Base-by-base conservation (phyloP, 2,888 invertebrate species). In the Eilema sororculum region DNA sequence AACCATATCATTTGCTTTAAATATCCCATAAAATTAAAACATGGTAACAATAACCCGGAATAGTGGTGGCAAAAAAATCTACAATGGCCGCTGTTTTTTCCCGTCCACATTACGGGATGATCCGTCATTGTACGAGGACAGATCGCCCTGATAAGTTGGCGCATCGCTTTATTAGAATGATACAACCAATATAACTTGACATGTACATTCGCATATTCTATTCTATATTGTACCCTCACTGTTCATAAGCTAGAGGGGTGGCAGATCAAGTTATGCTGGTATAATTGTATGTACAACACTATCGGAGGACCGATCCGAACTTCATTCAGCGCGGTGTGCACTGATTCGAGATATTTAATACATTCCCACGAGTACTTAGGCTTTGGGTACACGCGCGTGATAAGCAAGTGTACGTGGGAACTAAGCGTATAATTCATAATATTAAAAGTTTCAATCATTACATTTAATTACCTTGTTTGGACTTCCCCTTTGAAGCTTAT, bases 1-100 rank as follows among this genome's bases (percentile, higher is more conserved):
- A 90, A 91, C 90, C 92, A 90, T 95, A 93, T 95, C 95, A 95
- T 94, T 95, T 93, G 94, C 94, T 91, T 94, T 94, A 95, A 95
- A 93, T 93, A 91, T 91, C 91, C 93, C 90, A 93, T 92, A 90
- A 94, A 93, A 94, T 94, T 92, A 92, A 72, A 90, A 90, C 91
- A 93, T 88, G 85, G 85, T 87, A 90, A 94, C 94, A 95, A 95
- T 92, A 89, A 89, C 86, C 89, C 87, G 89, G 90, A 89, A 90
- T 90, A 89, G 88, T 86, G 85, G 65, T 77, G 79, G 84, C 85
- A 93, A 93, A 94, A n/a, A 93, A 88, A 72, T 77, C 71, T 69
- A 92, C 90, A 93, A 91, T 85, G 73, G 79, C 60, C 70, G 79
- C 79, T 84, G 86, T 91, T 94, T 94, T 94, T 94, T 91, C 85